Conservation (phyloP, 2,797 vertebrate genomes). For the Botia almorhae region DNA sequence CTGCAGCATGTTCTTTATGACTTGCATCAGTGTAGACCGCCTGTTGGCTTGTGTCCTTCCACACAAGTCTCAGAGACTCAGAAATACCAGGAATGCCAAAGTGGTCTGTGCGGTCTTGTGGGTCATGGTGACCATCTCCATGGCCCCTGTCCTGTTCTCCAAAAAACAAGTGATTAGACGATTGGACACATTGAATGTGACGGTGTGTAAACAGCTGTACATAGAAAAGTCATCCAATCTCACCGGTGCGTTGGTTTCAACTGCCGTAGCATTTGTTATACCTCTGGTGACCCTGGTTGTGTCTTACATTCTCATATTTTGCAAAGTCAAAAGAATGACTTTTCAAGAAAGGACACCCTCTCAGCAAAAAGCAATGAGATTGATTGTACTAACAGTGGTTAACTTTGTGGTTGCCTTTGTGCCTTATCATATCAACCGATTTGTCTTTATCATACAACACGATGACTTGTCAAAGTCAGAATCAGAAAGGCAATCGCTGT, state of each 20-base stretch:
- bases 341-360: constrained; percentile 54
- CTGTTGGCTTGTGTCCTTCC: constrained; percentile 73
- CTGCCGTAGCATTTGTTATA: constrained; percentile 71
- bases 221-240: constrained; percentile 67
- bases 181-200: constrained; percentile 51
- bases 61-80: constrained; percentile 61
- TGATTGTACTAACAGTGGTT: constrained; percentile 72
- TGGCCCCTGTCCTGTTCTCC: constrained; percentile 70
- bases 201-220: constrained; percentile 72
- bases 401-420: constrained; percentile 77
- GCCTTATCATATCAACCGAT: constrained; percentile 76
- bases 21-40: constrained; percentile 77
- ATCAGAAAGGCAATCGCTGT: constrained; percentile 34
- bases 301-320: constrained; percentile 73
- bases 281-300: constrained; percentile 69
- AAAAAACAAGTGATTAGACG: constrained; percentile 15
- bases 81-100: constrained; percentile 69
- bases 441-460: constrained; percentile 70
- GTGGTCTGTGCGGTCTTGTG: constrained; percentile 68
- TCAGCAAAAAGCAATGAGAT: constrained; percentile 71
- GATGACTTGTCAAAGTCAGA: constrained; percentile 1
- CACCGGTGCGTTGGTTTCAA: constrained; percentile 67
- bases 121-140: constrained; percentile 62
- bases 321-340: constrained; percentile 66
- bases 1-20: constrained; percentile 78